Percentiles rank a stretch among this genome's conserved stretches.
Conservation (phyloP, 2,113 vertebrate genomes). For the Manacus vitellinus region DNA sequence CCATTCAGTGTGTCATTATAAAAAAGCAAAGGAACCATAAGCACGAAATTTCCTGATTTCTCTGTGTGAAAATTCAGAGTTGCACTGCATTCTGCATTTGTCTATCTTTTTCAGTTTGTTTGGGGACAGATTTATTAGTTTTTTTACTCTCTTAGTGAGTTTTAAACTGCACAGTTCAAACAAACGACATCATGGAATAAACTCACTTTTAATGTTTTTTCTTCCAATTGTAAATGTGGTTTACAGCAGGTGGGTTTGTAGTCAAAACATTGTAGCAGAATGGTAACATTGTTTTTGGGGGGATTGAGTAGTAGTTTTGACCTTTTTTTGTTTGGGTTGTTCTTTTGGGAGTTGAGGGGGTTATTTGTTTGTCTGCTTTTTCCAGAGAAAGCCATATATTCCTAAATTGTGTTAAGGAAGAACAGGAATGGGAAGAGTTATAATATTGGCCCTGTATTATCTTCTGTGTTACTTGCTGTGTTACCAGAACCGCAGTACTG, state of each 20-base stretch:
- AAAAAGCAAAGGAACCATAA: not conserved
- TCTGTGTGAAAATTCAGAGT: not conserved
- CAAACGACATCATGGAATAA: not conserved
- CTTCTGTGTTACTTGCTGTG: not conserved
- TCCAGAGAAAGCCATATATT: not conserved
- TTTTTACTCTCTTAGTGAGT: not conserved
- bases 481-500: not conserved
- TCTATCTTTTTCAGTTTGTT: not conserved
- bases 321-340: not conserved
- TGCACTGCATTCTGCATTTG: not conserved
- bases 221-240: not conserved
- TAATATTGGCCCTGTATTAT: not conserved
- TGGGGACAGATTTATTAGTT: not conserved
- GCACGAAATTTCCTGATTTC: not conserved
- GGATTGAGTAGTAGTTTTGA: not conserved
- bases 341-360: not conserved
- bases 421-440: not conserved
- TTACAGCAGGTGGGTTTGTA: not conserved
- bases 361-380: not conserved
- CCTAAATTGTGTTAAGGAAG: not conserved
- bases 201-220: not conserved
- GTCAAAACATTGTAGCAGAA: not conserved
- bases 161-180: not conserved
- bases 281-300: rapidly evolving
- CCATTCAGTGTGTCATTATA: not conserved